Evolutionary conservation across 30 jellyfish, hydroid and myxozoan species (phyloP).

Genomic region (Aurelia sp.): DNA sequence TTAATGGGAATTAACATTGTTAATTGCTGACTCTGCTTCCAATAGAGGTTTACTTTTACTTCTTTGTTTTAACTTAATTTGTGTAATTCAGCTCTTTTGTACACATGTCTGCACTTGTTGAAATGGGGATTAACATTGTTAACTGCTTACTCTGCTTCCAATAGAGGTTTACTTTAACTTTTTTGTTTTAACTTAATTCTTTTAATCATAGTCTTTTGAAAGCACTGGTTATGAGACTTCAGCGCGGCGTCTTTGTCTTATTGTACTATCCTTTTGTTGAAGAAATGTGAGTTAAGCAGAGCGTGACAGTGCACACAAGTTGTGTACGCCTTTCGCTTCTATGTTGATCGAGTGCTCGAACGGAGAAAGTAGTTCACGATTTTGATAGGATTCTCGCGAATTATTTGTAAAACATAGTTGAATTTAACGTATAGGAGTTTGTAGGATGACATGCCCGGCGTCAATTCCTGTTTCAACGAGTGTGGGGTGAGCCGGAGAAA

Average conservation of each 20-base stretch:
- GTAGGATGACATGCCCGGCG: slow-evolving; percentile 10
- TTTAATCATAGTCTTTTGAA: slow-evolving; percentile 1
- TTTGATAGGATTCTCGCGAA: background rate
- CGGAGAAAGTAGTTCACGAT: background rate
- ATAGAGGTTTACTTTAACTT: no score
- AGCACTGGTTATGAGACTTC: slow-evolving; percentile 36
- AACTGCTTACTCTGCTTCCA: no score
- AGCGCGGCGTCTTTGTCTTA: slow-evolving; percentile 27
- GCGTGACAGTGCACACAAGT: slow-evolving; percentile 27
- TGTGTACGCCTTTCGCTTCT: background rate
- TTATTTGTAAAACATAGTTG: background rate
- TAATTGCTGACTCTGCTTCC: no score
- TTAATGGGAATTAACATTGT: no score
- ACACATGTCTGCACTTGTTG: no score
- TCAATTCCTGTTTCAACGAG: slow-evolving; percentile 9
- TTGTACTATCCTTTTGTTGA: slow-evolving; percentile 26
- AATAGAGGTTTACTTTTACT: no score
- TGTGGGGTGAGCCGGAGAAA: slow-evolving; percentile 39
- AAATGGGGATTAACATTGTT: no score
- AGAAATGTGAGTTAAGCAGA: slow-evolving; percentile 25
- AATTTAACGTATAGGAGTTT: background rate
- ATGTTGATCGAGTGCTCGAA: background rate
- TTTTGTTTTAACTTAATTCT: no score
- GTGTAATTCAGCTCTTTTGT: no score
- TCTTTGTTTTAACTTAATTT: no score